Base-by-base conservation (phyloP, 2,888 invertebrate species). In the Caenorhabditis sp. region DNA sequence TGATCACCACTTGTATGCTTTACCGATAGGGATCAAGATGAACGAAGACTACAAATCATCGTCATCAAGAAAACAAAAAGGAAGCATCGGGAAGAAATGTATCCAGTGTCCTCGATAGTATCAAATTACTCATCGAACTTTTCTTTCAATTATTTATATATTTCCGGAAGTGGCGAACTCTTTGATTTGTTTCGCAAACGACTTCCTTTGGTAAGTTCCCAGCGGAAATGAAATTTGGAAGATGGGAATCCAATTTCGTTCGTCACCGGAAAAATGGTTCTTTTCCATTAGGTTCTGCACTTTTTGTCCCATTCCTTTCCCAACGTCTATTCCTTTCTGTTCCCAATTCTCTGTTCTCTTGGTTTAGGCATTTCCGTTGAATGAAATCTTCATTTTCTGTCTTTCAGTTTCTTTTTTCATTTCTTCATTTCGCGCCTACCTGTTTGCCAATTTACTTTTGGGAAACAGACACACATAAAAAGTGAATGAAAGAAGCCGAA, bases 371-470 rank as follows among this genome's bases (percentile, higher is more conserved):
- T 19, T 59, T 38, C 35, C 19, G 19, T 19, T 16, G 31, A 26
- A 38, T 41, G 24, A 19, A 35, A 19, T 14, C 35, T 28, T 22
- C 31, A 35, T 72, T 31, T 54, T 41, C n/a, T n/a, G n/a, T n/a
- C n/a, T 24, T 28, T 59, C 31, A 47, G 12, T 72, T n/a, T n/a
- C n/a, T n/a, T n/a, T n/a, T n/a, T n/a, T n/a, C n/a, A n/a, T n/a
- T n/a, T n/a, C 26, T 58, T 66, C 26, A 69, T 77, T 77, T 68
- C 59, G 38, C 69, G 54, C 77, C 77, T 77, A 70, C 61, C 63
- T 77, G 77, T 77, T 77, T 77, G 77, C 77, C 51, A 77, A 77
- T 41, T 77, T 77, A 70, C 77, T 69, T 77, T 76, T 54, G 28
- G 35, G 12, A 26, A 54, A 24, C 24, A 54, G 14, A 26, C 54